Conservation (phyloP, 2,797 vertebrate species). For the Mastacembelus armatus region DNA sequence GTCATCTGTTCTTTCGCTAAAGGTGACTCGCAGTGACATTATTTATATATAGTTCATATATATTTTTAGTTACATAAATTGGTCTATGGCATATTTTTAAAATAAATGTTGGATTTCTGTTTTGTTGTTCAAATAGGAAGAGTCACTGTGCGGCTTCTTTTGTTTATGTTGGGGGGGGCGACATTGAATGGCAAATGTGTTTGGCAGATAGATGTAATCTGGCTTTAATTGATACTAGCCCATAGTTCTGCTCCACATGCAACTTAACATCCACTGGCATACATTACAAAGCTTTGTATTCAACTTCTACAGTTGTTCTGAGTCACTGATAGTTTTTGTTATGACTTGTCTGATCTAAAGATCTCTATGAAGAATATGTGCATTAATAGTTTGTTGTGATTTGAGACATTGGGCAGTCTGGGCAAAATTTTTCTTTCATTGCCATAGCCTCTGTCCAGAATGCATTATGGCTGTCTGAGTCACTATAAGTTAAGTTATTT, state of each 20-base stretch:
- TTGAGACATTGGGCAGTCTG: not conserved
- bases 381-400: not conserved
- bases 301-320: constrained; percentile 15
- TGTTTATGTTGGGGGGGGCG: constrained; percentile 19
- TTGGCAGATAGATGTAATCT: constrained; percentile 23
- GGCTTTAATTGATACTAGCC: constrained; percentile 28
- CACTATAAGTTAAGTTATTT: constrained; percentile 30
- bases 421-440: constrained; percentile 37
- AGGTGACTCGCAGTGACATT: constrained; percentile 27
- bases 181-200: constrained; percentile 2
- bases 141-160: constrained; percentile 43
- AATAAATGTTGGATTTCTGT: constrained; percentile 46
- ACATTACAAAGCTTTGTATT: constrained; percentile 2
- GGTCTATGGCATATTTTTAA: constrained; percentile 35
- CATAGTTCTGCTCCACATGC: not conserved
- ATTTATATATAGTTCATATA: constrained; percentile 49
- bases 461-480: constrained; percentile 19
- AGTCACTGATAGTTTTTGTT: constrained; percentile 9
- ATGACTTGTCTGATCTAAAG: constrained; percentile 10
- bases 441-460: constrained; percentile 20
- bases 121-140: constrained; percentile 34
- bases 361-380: constrained; percentile 15
- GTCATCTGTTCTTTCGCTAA: constrained; percentile 22
- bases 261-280: not conserved
- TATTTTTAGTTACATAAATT: constrained; percentile 52